Evolutionary conservation across 1,140 invertebrate genomes (phyloP).

Genomic region (Ericerus pela): DNA sequence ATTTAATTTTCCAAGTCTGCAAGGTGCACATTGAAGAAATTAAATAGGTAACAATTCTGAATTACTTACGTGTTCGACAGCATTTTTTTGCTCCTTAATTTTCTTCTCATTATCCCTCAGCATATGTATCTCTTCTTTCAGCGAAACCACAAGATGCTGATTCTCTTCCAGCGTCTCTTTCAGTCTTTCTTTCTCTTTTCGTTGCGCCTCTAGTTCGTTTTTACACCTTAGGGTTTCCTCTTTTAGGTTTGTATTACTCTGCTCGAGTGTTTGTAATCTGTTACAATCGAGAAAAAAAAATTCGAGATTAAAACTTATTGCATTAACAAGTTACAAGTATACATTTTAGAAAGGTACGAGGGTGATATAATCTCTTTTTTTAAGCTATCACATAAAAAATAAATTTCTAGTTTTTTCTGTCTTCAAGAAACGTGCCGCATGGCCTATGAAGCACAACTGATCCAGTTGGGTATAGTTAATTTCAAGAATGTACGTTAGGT

Average conservation of each 20-base stretch:
- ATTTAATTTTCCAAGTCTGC: too few species aligned
- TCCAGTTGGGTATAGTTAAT: too few species aligned
- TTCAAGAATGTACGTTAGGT: too few species aligned
- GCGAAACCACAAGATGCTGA: constrained; percentile 36
- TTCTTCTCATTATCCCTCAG: constrained; percentile 40
- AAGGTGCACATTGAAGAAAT: too few species aligned
- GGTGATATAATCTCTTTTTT: too few species aligned
- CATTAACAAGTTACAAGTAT: background rate
- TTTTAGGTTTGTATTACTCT: constrained; percentile 56
- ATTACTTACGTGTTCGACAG: constrained; percentile 27
- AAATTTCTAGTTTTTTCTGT: too few species aligned
- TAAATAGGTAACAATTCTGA: too few species aligned
- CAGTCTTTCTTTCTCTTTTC: constrained; percentile 33
- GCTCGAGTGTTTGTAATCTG: constrained; percentile 59
- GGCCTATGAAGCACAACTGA: too few species aligned
- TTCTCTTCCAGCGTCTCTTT: constrained; percentile 41
- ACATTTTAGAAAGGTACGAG: background rate
- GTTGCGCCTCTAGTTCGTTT: constrained; percentile 39
- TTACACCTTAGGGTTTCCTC: constrained; percentile 50
- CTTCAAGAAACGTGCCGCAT: too few species aligned
- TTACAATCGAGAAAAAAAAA: too few species aligned
- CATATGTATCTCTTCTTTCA: constrained; percentile 38
- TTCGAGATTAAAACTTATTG: background rate
- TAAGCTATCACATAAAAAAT: too few species aligned
- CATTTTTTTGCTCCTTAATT: constrained; percentile 39